Percentiles rank a stretch among this genome's conserved stretches.
Evolutionary conservation across 2,797 vertebrate genomes (phyloP).

Genomic region (Poeciliopsis paucimaculata): DNA sequence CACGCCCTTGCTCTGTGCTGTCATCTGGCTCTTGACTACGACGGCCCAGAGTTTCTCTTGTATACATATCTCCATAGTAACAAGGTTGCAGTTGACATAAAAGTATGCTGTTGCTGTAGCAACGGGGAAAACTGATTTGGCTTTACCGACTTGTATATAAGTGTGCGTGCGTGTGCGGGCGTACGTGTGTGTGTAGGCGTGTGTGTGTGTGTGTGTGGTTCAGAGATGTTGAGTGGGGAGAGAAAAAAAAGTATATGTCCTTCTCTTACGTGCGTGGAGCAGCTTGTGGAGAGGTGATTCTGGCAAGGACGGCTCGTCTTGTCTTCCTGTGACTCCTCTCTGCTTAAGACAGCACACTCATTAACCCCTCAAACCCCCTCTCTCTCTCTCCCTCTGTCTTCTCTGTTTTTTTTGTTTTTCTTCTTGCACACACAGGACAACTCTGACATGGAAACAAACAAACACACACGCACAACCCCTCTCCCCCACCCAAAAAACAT

Average conservation of each 20-base stretch:
- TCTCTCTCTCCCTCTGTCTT: too few relatives aligned
- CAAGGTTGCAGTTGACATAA: slow-evolving; percentile 93
- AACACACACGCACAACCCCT: slow-evolving; percentile 32
- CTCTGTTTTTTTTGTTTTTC: neutral
- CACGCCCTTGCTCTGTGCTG: slow-evolving; percentile 80
- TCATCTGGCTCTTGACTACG: slow-evolving; percentile 92
- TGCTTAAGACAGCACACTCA: slow-evolving; percentile 75
- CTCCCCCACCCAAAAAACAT: slow-evolving; percentile 30
- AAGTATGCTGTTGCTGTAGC: slow-evolving; percentile 96
- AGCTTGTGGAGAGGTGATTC: slow-evolving; percentile 71
- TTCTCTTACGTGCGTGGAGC: slow-evolving; percentile 26
- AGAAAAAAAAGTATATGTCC: slow-evolving; percentile 14
- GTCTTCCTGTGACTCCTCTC: slow-evolving; percentile 75
- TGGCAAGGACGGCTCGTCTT: slow-evolving; percentile 74
- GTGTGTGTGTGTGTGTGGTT: slow-evolving; percentile 22
- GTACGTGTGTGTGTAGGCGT: neutral
- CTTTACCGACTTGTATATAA: slow-evolving; percentile 59
- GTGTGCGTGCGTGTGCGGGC: slow-evolving; percentile 24
- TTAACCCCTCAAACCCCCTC: slow-evolving; percentile 76
- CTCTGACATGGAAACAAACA: neutral
- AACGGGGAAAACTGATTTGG: slow-evolving; percentile 94
- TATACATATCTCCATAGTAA: slow-evolving; percentile 94
- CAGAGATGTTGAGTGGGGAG: slow-evolving; percentile 49
- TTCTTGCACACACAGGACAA: neutral
- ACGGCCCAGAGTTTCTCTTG: slow-evolving; percentile 90